Evolutionary conservation across 2,888 invertebrate species (phyloP).

Genomic region (Capitulum mitella): DNA sequence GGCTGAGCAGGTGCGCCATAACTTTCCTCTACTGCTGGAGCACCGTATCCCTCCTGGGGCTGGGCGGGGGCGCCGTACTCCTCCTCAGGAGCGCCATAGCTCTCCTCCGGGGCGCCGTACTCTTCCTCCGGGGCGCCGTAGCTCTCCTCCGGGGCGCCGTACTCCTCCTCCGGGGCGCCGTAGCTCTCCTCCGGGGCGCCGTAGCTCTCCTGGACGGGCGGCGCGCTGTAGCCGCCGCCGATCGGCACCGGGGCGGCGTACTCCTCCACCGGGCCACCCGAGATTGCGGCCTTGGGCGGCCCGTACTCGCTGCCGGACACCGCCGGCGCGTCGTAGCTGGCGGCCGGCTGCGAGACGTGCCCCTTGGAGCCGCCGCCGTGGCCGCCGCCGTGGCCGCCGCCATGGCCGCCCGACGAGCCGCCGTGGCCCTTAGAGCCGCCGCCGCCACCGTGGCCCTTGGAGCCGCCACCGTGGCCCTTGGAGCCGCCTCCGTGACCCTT

Average conservation of each 20-base stretch:
- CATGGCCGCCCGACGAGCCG: background rate
- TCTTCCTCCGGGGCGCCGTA: conserved; percentile 1
- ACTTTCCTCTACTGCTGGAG: background rate
- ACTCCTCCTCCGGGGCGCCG: background rate
- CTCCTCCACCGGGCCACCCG: background rate
- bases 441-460: background rate
- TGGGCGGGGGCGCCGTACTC: background rate
- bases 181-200: background rate
- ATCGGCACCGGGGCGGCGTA: background rate
- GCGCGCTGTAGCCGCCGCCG: background rate
- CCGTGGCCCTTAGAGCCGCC: background rate
- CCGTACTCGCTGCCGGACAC: background rate
- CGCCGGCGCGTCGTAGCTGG: background rate
- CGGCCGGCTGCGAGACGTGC: background rate
- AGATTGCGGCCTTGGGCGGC: background rate
- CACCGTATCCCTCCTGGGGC: background rate
- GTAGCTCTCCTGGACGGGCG: background rate
- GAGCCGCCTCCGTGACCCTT: conserved; percentile 16
- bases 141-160: background rate
- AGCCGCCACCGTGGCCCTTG: background rate
- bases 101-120: background rate
- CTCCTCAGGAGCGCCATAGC: background rate
- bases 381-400: background rate
- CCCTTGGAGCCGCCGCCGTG: conserved; percentile 7
- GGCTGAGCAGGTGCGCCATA: background rate